phyloP scores from a whole-genome alignment of 2,113 vertebrate species.

The Entelurus aequoreus region DNA sequence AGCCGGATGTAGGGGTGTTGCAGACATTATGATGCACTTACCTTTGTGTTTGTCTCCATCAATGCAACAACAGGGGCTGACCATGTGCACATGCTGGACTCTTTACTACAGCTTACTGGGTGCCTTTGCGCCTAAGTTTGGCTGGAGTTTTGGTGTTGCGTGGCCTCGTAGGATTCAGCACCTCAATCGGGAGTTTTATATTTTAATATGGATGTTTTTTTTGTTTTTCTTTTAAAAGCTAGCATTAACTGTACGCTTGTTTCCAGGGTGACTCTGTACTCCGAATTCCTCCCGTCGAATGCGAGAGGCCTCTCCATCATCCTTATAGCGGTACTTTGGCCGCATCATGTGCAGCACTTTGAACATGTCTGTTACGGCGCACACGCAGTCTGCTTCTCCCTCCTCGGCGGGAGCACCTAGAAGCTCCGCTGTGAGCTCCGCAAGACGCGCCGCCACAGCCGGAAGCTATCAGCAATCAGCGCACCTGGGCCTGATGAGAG shows the following conservation, averaged over 20 bases:
- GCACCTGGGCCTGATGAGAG: no score
- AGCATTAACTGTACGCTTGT: not conserved
- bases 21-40: not conserved
- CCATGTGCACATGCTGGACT: conserved; percentile 79
- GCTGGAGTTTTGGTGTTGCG: conserved; percentile 90
- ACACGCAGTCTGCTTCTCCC: no score
- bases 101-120: conserved; percentile 84
- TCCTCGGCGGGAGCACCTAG: no score
- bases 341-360: conserved; percentile 5
- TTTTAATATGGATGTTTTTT: not conserved
- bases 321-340: conserved; percentile 77
- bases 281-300: conserved; percentile 89
- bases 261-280: conserved; percentile 83
- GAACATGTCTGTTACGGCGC: no score
- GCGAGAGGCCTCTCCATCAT: conserved; percentile 82
- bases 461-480: no score
- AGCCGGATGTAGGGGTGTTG: conserved; percentile 57
- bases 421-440: no score
- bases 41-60: not conserved
- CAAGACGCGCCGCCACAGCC: no score
- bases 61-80: conserved; percentile 58
- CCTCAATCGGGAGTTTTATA: conserved; percentile 85
- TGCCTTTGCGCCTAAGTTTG: conserved; percentile 80
- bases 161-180: conserved; percentile 81
- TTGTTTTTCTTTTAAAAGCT: not conserved